These are phyloP conservation scores for Halcyon chelicuti DNA, from an alignment of 2,797 vertebrate species.

Conservation along the genomic window DNA sequence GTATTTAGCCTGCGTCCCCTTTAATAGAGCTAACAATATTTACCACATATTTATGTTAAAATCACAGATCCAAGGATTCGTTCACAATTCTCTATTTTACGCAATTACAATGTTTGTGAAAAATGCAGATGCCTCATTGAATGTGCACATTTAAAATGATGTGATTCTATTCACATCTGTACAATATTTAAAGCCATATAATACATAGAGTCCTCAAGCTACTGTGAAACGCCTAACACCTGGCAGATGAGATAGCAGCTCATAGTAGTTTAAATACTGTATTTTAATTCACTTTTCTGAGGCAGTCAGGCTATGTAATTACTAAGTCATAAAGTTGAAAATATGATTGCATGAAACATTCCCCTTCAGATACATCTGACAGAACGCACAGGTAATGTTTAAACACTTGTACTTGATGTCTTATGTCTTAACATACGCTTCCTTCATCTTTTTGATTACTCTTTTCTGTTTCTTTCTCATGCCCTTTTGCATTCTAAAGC, in stretches of 20 bases:
- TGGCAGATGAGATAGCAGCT: constrained; percentile 70
- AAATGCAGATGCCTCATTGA: constrained; percentile 34
- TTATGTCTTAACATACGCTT: background rate
- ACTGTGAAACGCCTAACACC: constrained; percentile 71
- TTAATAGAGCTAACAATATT: constrained; percentile 62
- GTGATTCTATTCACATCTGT: constrained; percentile 60
- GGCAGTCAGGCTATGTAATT: constrained; percentile 65
- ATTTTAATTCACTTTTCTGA: constrained; percentile 78
- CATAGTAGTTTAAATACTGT: constrained; percentile 69
- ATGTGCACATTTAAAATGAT: constrained; percentile 17
- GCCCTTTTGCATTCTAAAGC: background rate
- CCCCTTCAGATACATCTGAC: constrained; percentile 50
- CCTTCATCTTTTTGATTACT: constrained; percentile 11
- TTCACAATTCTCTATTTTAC: constrained; percentile 27
- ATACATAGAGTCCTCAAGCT: constrained; percentile 62
- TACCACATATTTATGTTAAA: constrained; percentile 62
- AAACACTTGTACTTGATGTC: constrained; percentile 32
- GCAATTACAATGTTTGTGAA: constrained; percentile 53
- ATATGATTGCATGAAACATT: constrained; percentile 60
- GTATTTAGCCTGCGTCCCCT: background rate
- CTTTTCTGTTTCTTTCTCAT: background rate
- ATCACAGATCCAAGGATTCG: constrained; percentile 37
- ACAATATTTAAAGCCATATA: constrained; percentile 70
- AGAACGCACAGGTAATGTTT: constrained; percentile 52
- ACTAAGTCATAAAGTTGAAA: constrained; percentile 73